Conservation (phyloP, 2,888 invertebrate genomes). For the Amphipoea oculea region DNA sequence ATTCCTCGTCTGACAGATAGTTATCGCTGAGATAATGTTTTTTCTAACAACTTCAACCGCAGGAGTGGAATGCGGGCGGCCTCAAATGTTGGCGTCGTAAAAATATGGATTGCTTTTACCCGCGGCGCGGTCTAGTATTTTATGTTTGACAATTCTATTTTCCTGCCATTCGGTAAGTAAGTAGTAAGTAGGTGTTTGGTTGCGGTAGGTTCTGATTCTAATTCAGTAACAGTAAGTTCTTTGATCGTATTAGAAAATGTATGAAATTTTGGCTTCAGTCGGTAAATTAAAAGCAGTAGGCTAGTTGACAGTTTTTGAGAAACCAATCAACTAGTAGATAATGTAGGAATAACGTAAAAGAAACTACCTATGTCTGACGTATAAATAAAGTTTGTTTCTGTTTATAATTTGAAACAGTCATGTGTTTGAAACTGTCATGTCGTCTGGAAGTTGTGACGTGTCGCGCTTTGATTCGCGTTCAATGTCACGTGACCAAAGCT, state of each 20-base stretch:
- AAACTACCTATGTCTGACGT: background rate
- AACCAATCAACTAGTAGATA: no score
- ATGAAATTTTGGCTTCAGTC: background rate
- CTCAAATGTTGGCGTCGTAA: conserved; percentile 55
- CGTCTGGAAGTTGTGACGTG: background rate
- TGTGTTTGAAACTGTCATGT: no score
- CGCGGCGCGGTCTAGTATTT: conserved; percentile 1
- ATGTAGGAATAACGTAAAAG: background rate
- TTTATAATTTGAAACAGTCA: background rate
- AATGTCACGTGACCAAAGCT: background rate
- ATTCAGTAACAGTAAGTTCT: background rate
- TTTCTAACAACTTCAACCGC: conserved; percentile 57
- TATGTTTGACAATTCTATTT: conserved; percentile 22
- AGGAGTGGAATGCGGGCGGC: conserved; percentile 64
- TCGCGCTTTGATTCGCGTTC: background rate
- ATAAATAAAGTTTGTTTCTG: background rate
- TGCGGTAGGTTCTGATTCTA: background rate
- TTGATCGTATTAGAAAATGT: no score
- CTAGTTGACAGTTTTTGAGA: background rate
- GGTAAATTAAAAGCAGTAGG: background rate
- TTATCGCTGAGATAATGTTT: conserved; percentile 58
- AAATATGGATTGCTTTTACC: conserved; percentile 54
- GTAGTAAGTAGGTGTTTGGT: background rate
- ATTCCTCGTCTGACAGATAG: conserved; percentile 46
- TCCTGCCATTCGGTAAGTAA: background rate